Evolutionary conservation across 2,113 vertebrate species (phyloP).

Genomic region (Actenoides lindsayi): DNA sequence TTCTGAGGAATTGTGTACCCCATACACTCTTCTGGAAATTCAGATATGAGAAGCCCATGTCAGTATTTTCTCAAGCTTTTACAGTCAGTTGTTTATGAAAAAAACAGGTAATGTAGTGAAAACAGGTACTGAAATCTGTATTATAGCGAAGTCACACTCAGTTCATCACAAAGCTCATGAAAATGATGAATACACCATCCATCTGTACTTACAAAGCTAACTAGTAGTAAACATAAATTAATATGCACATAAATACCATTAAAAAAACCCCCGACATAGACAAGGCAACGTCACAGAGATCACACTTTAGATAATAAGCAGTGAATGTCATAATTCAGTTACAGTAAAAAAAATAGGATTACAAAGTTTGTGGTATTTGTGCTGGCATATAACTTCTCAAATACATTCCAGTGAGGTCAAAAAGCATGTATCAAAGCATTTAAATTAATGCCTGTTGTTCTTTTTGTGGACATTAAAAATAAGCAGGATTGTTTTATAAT

Average conservation of each 20-base stretch:
- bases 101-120: background rate
- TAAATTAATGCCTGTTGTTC: background rate
- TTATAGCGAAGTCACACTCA: background rate
- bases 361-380: constrained; percentile 11
- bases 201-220: background rate
- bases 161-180: background rate
- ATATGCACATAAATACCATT: background rate
- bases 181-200: background rate
- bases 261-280: background rate
- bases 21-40: background rate
- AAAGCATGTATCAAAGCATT: background rate
- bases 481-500: background rate
- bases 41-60: background rate
- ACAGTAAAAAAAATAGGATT: background rate
- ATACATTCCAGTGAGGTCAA: background rate
- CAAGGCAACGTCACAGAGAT: background rate
- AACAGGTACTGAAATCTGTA: background rate
- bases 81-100: background rate
- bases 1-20: accelerated
- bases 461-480: background rate
- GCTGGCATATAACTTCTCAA: constrained; percentile 17
- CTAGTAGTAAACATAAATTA: background rate
- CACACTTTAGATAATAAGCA: constrained; percentile 6
- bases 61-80: background rate
- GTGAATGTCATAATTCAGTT: constrained; percentile 27